Evolutionary conservation across 2,888 invertebrate genomes (phyloP), one percentile per base, ranked within the genome.

Genomic region (Lottia scabra): DNA sequence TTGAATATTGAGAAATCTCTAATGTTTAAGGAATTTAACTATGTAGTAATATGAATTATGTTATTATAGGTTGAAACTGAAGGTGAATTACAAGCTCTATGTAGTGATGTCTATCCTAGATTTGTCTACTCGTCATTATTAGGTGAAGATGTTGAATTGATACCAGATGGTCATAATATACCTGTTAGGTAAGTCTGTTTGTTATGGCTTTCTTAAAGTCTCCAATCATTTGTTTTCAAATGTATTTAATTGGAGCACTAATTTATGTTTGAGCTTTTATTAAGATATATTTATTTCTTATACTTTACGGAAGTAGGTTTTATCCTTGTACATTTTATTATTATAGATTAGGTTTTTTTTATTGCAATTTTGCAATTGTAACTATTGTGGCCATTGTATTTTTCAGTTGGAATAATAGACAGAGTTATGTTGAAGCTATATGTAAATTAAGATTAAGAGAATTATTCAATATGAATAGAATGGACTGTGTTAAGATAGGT

Each of bases 131-230:
- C 83, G 16, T 79, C 83, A 6, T 72, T 88, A 64, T 80, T 81
- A 15, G 87, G 89, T 3, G 84, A 85, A 30, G 87, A 88, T 70
- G 82, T 87, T 38, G 87, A 88, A 73, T 80, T 88, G 27, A 77
- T 87, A 45, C 82, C 83, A 43, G 80, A 81, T 62, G 88, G 88
- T 6, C 74, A 78, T 19, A 79, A 84, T 65, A 77, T 82, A 13
- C 65, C 78, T 63, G 86, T 88, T 74, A 83, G 81, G 87, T 88
- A 75, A 76, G 76, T 62, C 27, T 8, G 10, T 56, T 19, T 56
- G 38, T 5, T 38, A 8, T 38, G 38, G 5, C 38, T 38, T 6
- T 38, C 10, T 38, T n/a, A n/a, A n/a, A 38, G 5, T 38, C 10
- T 4, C 8, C 38, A 38, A 6, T 38, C 8, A 38, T 38, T 1